Base-by-base conservation (phyloP, 1,140 invertebrate species). In the Trachymyrmex septentrionalis region DNA sequence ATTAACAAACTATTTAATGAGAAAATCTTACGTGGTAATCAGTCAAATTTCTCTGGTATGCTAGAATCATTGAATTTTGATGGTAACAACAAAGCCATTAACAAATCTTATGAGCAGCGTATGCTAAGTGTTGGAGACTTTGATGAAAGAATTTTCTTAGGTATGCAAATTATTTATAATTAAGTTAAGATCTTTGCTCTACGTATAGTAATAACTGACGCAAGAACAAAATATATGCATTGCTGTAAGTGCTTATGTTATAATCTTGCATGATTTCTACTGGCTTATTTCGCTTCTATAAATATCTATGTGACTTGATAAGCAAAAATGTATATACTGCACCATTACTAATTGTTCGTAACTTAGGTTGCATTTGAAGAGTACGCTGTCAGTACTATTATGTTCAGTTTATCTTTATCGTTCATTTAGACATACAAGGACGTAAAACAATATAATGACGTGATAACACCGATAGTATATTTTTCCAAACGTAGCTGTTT, bases 121-220 rank as follows among this genome's bases (percentile, higher is more conserved):
- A 97, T 99, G 55, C 95, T 99, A 16, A 99, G 97, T 93, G 97
- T 98, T 75, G 98, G 99, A 5, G 98, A 99, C 95, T 99, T 99
- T 95, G 99, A 99, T 93, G 99, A 99, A 95, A 96, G 99, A 93
- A 98, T 99, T 93, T 99, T 99, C 95, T 96, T 98, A 94, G 97
- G 97, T 97, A 96, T 44, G 38, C 10, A 96, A 95, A 88, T 82
- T 64, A 59, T 34, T 57, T 34, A 16, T 50, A 34, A 78, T 84
- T 80, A 3, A n/a, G 38, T 21, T 24, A 7, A 75, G 30, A 64
- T 66, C 63, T 88, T 85, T 72, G 24, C 38, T 85, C 80, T 63
- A 64, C 53, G 24, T 57, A 6, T 21, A 80, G 55, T 82, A 77
- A 75, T 87, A 85, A 80, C 19, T 71, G 30, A 61, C 66, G 55